Percentiles rank a stretch among this genome's conserved stretches.
Conservation (phyloP, 30 jellyfish, hydroid and myxozoan species). For the Aurelia coerulea region DNA sequence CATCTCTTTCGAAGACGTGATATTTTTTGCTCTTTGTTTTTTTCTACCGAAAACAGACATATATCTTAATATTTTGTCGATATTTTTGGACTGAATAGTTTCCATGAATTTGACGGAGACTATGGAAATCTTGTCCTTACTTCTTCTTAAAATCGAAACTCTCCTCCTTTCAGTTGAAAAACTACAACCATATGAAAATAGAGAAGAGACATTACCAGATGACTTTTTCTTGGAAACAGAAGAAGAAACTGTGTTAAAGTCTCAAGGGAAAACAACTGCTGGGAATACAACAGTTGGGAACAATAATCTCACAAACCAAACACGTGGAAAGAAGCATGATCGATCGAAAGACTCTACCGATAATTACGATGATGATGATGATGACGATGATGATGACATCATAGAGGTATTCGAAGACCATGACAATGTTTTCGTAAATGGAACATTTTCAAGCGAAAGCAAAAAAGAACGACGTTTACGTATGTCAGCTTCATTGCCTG, state of each 20-base stretch:
- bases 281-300: conserved; percentile 79
- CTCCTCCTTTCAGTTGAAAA: conserved; percentile 35
- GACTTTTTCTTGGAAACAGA: conserved; percentile 72
- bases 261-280: conserved; percentile 81
- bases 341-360: not conserved
- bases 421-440: conserved; percentile 32
- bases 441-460: conserved; percentile 54
- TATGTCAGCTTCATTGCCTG: conserved; percentile 69
- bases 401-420: conserved; percentile 45
- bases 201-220: conserved; percentile 68
- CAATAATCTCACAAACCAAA: conserved; percentile 16
- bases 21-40: too few species aligned
- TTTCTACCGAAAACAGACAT: too few species aligned
- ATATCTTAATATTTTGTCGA: too few species aligned
- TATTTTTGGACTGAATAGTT: too few species aligned
- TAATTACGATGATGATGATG: too few species aligned
- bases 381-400: conserved; percentile 5
- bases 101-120: too few species aligned
- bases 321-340: conserved; percentile 11
- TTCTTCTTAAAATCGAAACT: too few species aligned
- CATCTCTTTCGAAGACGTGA: too few species aligned
- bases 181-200: conserved; percentile 74
- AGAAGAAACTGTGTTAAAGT: conserved; percentile 63
- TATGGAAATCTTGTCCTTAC: too few species aligned
- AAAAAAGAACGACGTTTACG: conserved; percentile 60